phyloP scores from a whole-genome alignment of 1,140 invertebrate genomes.

The Magallana ariakensis region DNA sequence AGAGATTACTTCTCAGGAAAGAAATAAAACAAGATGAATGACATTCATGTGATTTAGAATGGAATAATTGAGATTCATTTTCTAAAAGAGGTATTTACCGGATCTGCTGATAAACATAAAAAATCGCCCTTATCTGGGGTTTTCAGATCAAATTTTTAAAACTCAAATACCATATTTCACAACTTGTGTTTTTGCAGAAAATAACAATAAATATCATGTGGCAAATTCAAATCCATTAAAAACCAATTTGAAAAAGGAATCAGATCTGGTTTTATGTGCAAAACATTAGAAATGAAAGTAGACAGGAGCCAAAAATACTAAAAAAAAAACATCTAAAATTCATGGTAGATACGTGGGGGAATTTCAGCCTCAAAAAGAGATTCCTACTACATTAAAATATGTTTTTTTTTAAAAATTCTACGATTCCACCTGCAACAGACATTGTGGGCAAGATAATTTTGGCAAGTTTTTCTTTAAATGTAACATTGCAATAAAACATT shows the following conservation, averaged over 20 bases:
- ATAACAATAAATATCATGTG: not conserved
- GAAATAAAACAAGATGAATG: not conserved
- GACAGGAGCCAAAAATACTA: not conserved
- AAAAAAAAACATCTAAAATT: not conserved
- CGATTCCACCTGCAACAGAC: conserved; percentile 6
- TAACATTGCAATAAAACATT: conserved; percentile 54
- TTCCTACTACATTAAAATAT: conserved; percentile 17
- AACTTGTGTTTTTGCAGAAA: not conserved
- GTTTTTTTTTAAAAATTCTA: not conserved
- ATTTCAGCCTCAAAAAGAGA: conserved; percentile 8
- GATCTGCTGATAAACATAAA: not conserved
- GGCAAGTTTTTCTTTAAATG: conserved; percentile 59
- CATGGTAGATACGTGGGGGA: not conserved
- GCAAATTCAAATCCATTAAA: not conserved
- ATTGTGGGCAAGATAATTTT: conserved; percentile 66
- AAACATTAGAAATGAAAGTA: not conserved
- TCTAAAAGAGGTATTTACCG: conserved; percentile 7
- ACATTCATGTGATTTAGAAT: not conserved
- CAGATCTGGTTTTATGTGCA: not conserved
- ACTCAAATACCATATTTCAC: too few species aligned
- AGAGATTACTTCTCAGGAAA: conserved; percentile 12
- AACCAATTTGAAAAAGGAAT: not conserved
- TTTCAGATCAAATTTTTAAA: too few species aligned
- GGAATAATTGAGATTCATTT: conserved; percentile 13
- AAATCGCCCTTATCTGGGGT: not conserved